Evolutionary conservation across 2,888 invertebrate species (phyloP), one percentile per base, ranked within the genome.

Genomic region (Heliconius aoede): DNA sequence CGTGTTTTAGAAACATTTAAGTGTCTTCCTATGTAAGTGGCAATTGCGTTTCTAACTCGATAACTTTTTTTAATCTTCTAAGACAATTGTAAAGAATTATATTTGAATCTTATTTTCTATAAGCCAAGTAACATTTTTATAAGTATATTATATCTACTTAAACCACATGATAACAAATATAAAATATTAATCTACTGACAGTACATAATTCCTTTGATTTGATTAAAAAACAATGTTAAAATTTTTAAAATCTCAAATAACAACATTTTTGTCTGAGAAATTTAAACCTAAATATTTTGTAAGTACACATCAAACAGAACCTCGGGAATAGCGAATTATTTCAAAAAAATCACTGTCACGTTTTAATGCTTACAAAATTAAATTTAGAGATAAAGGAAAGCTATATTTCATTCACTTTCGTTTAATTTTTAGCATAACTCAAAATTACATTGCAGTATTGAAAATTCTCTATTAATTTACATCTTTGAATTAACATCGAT

Each of bases 11-110:
- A 79, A 82, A 80, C 78, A 80, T 75, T 82, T 83, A 83, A 84
- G 84, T 84, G 84, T 82, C 76, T 84, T 84, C 77, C 79, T 78
- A 78, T 84, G 84, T 84, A 77, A 78, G 78, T 78, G 79, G 80
- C 74, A 73, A 78, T 62, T 68, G 78, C 26, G 5, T 62, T 65
- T 60, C 74, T 64, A 76, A 76, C 67, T 68, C 21, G 18, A 30
- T 46, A n/a, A 51, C 26, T 46, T 30, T 36, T 72, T 72, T 40
- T 71, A 18, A n/a, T 55, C n/a, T 68, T 21, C 26, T 72, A 24
- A 60, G 32, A 55, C 24, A 24, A 24, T 24, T 36, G 1, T 65
- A 65, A 65, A 32, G 5, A 64, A 18, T 68, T 46, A 21, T 11
- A 1, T 28, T 51, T 4, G 11, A 15, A 13, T 26, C 26, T 68